Evolutionary conservation across 2,888 invertebrate genomes (phyloP), one percentile per base, ranked within the genome.

Genomic region (Thereva nobilitata): DNA sequence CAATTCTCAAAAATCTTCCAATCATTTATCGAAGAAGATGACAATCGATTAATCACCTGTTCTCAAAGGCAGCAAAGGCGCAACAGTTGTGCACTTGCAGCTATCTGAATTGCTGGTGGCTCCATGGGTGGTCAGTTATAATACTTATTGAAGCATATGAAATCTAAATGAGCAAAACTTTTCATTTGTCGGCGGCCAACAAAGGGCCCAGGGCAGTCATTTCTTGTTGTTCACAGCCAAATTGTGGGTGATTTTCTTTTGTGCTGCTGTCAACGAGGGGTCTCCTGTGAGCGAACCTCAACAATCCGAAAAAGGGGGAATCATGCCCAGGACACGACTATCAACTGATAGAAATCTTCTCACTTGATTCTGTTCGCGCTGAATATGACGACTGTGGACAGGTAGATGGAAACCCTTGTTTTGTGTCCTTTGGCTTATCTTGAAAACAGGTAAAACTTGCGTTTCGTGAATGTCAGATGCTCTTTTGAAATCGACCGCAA

Each of bases 231-330:
- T 67, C 61, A 61, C 45, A 54, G 45, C 61, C 61, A 67, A 67
- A 67, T 67, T 67, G 67, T 50, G 61, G 67, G 59, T 61, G 61
- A 61, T 67, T 67, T 54, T 37, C 61, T 61, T 53, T 67, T 67
- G 61, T 67, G 45, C 52, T 45, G 61, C 67, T 67, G 67, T 67
- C 67, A 67, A 67, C 67, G 61, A 67, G 67, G 53, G 61, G 45
- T 42, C 52, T 63, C 63, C 37, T 63, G 23, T 23, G 23, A 23
- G 23, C 23, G 23, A 23, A 2, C 23, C 23, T 23, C 23, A 23
- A 23, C 23, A 23, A 2, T 2, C 23, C 23, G 23, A 23, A 23
- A 23, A 23, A 23, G 23, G 23, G 23, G 23, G 23, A 23, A 23
- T 23, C 23, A 23, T 23, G 23, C 23, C 23, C 23, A 23, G 23